A percentile compares a stretch with the other conserved stretches of the same genome.
Evolutionary conservation across 2,888 invertebrate species (phyloP).

Genomic region (Ormyrus labotus): DNA sequence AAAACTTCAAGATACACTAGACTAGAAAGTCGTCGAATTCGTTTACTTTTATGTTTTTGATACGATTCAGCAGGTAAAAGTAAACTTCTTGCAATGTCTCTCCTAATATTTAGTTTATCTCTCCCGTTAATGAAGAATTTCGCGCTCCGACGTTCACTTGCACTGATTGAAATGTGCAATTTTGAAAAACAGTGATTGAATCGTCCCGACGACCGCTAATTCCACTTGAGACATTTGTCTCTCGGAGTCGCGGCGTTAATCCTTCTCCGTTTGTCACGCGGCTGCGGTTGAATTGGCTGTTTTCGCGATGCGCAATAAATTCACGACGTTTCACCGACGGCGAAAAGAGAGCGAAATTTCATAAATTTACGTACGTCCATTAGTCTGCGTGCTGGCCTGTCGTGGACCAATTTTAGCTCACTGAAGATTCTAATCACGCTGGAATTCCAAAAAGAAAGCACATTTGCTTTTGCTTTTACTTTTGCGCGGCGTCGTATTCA

Average conservation of each 20-base stretch:
- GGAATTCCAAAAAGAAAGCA: constrained; percentile 18
- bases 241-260: background rate
- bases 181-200: constrained; percentile 12
- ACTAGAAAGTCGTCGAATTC: too few relatives aligned
- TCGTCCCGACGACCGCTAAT: constrained; percentile 9
- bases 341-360: constrained; percentile 42
- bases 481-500: background rate
- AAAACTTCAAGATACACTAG: too few relatives aligned
- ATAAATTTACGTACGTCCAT: constrained; percentile 22
- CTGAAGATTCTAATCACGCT: constrained; percentile 22
- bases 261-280: constrained; percentile 20
- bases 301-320: constrained; percentile 16
- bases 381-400: background rate
- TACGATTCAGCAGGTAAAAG: too few relatives aligned
- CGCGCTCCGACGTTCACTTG: too few relatives aligned
- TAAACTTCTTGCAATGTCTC: too few relatives aligned
- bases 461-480: constrained; percentile 26
- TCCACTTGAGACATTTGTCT: background rate
- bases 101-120: too few relatives aligned
- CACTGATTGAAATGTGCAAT: background rate
- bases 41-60: too few relatives aligned
- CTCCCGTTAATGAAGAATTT: too few relatives aligned
- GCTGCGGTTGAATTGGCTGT: background rate
- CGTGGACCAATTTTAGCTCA: constrained; percentile 24
- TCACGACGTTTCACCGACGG: background rate